A percentile compares a stretch with the other conserved stretches of the same genome.
These are phyloP conservation scores for Rhineura floridana DNA, from an alignment of 2,113 vertebrate species.

Conservation along the genomic window DNA sequence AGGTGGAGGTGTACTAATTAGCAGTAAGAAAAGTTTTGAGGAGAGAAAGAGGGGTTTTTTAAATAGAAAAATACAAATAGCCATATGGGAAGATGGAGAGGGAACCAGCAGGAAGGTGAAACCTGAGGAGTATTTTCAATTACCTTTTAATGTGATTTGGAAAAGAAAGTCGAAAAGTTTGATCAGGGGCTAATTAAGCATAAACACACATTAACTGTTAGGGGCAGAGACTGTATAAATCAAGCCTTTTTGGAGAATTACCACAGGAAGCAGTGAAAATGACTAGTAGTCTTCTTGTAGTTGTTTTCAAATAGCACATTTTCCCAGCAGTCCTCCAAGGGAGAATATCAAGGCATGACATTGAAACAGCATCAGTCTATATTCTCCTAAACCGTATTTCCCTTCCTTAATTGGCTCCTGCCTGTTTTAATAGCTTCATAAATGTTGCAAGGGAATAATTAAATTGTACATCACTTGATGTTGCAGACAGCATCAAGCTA, in stretches of 20 bases:
- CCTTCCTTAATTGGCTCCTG: constrained; percentile 42
- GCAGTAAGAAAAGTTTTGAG: not conserved
- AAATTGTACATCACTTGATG: constrained; percentile 38
- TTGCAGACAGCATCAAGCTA: constrained; percentile 35
- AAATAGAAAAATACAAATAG: constrained; percentile 26
- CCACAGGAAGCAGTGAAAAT: constrained; percentile 18
- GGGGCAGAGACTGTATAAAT: constrained; percentile 7
- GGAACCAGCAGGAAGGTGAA: constrained; percentile 30
- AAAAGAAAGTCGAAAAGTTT: constrained; percentile 41
- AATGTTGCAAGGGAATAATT: constrained; percentile 41
- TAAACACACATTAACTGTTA: constrained; percentile 31
- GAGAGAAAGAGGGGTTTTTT: not conserved
- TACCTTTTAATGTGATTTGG: constrained; percentile 52
- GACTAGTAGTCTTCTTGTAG: constrained; percentile 28
- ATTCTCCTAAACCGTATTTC: constrained; percentile 40
- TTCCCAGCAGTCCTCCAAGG: constrained; percentile 46
- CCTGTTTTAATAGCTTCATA: constrained; percentile 48
- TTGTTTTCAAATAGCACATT: constrained; percentile 37
- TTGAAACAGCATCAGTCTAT: constrained; percentile 35
- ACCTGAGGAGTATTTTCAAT: constrained; percentile 35
- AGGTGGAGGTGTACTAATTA: not conserved
- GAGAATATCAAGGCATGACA: constrained; percentile 42
- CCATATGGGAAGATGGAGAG: constrained; percentile 2
- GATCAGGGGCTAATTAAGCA: constrained; percentile 48
- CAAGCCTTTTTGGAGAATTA: constrained; percentile 41